Base-by-base conservation (phyloP, 2,888 invertebrate species). In the Melipona beecheii region DNA sequence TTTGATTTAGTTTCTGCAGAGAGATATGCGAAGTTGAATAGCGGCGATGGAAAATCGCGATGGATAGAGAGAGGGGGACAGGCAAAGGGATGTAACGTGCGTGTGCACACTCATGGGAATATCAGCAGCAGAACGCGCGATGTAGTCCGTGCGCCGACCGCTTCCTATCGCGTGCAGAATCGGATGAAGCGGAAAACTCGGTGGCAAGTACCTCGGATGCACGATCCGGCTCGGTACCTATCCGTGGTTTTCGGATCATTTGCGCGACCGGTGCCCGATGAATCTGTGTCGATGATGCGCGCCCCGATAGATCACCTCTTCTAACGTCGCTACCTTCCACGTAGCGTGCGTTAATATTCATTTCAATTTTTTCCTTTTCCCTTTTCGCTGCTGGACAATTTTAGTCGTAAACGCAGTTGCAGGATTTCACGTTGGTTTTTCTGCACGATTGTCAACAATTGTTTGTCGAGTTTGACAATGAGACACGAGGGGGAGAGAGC, bases 241-340 rank as follows among this genome's bases (percentile, higher is more conserved):
- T 87, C 77, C 85, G 87, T 54, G 90, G 89, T 90, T 90, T 87
- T 89, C 86, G 75, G 78, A 76, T 89, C 85, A 89, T 86, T 89
- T 89, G 75, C 87, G 65, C 76, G 81, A 83, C 76, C 43, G 78
- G 27, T 75, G 31, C 69, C 65, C 75, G 81, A 78, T 78, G 78
- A 73, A 86, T 85, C 77, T 77, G 69, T 78, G 56, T 65, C 74
- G 72, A 69, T 74, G 54, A 70, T 66, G 50, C 31, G 15, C 69
- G 19, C 11, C n/a, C 2, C 62, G 31, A 81, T 81, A 68, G 71
- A 71, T 71, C 3, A 27, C 5, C 60, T 43, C 60, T 71, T n/a
- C 66, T 27, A 27, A 27, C 17, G 43, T 58, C 52, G 4, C 0
- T 13, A 11, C 52, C 17, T 21, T 19, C 2, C 43, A 9, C 43